Evolutionary conservation across 2,888 invertebrate genomes (phyloP).

Genomic region (Philereme vetulata): DNA sequence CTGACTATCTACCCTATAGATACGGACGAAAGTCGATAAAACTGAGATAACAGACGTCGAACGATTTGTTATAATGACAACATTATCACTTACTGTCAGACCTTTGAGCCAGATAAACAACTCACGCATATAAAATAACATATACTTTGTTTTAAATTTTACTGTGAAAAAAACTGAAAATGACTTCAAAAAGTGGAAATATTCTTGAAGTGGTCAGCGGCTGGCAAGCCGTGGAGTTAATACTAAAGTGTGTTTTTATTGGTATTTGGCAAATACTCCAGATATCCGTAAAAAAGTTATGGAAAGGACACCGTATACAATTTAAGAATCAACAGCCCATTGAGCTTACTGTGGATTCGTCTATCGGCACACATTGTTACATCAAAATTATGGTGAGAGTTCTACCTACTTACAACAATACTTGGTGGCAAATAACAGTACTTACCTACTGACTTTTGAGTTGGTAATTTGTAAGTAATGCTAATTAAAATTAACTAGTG

Average conservation of each 20-base stretch:
- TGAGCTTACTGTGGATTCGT: constrained; percentile 70
- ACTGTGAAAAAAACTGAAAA: constrained; percentile 34
- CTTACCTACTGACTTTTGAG: too few species aligned
- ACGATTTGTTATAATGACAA: constrained; percentile 46
- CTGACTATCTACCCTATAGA: constrained; percentile 22
- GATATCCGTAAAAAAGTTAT: constrained; percentile 63
- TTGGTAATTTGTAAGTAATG: too few species aligned
- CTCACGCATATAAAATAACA: constrained; percentile 12
- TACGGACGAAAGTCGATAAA: constrained; percentile 36
- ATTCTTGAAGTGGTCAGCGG: constrained; percentile 67
- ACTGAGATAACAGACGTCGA: constrained; percentile 46
- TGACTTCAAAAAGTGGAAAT: constrained; percentile 59
- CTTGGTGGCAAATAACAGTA: too few species aligned
- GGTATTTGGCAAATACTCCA: constrained; percentile 71
- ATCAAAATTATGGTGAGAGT: constrained; percentile 73
- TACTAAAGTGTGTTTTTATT: constrained; percentile 62
- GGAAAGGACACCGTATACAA: constrained; percentile 72
- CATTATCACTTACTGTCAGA: constrained; percentile 50
- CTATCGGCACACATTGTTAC: constrained; percentile 74
- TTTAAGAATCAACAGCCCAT: constrained; percentile 53
- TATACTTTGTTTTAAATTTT: neutral
- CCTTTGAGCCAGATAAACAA: constrained; percentile 56
- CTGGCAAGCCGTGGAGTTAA: constrained; percentile 67
- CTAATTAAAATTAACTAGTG: too few species aligned
- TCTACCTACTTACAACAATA: too few species aligned